Evolutionary conservation across 2,888 invertebrate genomes (phyloP).

Genomic region (Didymodactylos carnosus): DNA sequence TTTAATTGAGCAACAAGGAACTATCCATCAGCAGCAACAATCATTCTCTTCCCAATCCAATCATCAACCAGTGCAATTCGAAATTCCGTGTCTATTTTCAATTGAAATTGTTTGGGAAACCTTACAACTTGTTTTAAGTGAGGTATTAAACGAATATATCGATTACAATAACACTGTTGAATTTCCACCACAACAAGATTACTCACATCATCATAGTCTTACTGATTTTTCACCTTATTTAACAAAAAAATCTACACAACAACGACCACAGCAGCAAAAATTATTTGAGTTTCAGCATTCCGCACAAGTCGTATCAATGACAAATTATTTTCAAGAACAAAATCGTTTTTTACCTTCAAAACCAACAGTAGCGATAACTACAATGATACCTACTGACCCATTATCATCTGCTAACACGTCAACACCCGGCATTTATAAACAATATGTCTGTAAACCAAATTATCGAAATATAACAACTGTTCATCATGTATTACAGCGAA

Average conservation of each 20-base stretch:
- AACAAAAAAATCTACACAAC: neutral
- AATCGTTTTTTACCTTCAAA: neutral
- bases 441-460: slow-evolving; percentile 11
- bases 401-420: neutral
- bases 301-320: neutral
- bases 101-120: neutral
- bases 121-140: neutral
- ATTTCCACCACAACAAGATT: neutral
- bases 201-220: neutral
- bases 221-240: neutral
- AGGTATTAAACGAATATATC: neutral
- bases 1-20: no score
- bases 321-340: neutral
- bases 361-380: neutral
- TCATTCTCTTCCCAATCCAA: no score
- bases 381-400: neutral
- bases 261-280: neutral
- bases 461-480: slow-evolving; percentile 6
- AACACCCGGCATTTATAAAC: no score
- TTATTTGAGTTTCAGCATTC: neutral
- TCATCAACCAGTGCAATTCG: no score
- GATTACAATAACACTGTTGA: neutral
- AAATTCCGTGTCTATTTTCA: neutral
- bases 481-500: neutral
- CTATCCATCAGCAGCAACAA: no score